phyloP scores from a whole-genome alignment of 2,113 vertebrate species.

The Dolichallabes microphthalmus region DNA sequence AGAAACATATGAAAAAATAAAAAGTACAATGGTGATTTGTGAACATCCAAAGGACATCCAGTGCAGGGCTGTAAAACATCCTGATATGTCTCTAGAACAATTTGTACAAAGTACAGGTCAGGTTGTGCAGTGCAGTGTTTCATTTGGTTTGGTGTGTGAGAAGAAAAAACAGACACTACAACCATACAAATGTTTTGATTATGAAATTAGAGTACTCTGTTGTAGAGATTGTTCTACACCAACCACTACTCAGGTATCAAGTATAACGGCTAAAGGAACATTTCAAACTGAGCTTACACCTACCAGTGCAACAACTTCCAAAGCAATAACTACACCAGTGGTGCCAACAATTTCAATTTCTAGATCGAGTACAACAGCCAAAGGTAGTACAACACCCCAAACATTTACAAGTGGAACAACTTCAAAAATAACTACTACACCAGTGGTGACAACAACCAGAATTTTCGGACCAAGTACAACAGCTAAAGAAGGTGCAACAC shows the following conservation, averaged over 20 bases:
- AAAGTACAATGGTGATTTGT: slow-evolving; percentile 42
- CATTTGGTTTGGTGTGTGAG: slow-evolving; percentile 53
- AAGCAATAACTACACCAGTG: not conserved
- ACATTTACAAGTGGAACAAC: too few relatives aligned
- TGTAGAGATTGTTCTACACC: slow-evolving; percentile 4
- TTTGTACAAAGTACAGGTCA: not conserved
- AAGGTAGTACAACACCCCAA: slow-evolving; percentile 26
- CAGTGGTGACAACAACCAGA: not conserved
- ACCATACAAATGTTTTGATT: slow-evolving; percentile 56
- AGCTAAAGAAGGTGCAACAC: not conserved
- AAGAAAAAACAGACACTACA: not conserved
- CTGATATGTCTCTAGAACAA: slow-evolving; percentile 31
- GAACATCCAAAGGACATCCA: slow-evolving; percentile 45
- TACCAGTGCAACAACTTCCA: not conserved
- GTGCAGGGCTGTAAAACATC: slow-evolving; percentile 28
- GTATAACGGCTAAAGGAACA: not conserved
- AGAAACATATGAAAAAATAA: slow-evolving; percentile 58
- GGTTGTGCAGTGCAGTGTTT: slow-evolving; percentile 52
- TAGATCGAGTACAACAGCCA: too few relatives aligned
- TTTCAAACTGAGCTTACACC: not conserved
- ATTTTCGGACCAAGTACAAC: not conserved
- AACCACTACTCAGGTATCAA: not conserved
- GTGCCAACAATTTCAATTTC: not conserved
- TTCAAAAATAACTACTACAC: not conserved
- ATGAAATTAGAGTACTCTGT: slow-evolving; percentile 53